These are phyloP conservation scores for Atopsyche davidsoni DNA, from an alignment of 1,140 invertebrate species.

Conservation along the genomic window DNA sequence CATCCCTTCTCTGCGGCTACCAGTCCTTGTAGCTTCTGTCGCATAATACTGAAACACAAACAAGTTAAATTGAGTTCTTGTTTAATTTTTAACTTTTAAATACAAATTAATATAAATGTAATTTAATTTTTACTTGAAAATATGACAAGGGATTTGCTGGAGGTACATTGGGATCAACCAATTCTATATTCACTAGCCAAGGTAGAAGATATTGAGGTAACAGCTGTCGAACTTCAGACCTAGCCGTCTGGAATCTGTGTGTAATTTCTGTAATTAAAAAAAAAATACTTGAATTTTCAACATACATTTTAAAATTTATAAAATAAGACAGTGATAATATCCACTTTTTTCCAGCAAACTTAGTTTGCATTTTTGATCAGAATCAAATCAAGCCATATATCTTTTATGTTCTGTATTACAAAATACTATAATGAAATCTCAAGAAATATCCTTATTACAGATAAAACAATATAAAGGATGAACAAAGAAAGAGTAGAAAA, in stretches of 20 bases:
- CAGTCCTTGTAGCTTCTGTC: conserved; percentile 54
- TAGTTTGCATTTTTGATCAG: no score
- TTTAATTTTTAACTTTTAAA: conserved; percentile 4
- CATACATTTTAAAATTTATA: conserved; percentile 6
- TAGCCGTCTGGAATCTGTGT: conserved; percentile 90
- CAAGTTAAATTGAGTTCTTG: conserved; percentile 1
- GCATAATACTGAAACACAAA: conserved; percentile 58
- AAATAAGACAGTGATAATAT: conserved; percentile 12
- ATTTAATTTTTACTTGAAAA: conserved; percentile 77
- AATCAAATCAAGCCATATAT: no score
- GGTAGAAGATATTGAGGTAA: conserved; percentile 89
- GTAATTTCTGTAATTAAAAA: conserved; percentile 90
- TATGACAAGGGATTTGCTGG: conserved; percentile 75
- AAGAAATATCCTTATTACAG: no score
- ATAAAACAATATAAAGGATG: no score
- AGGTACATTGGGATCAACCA: conserved; percentile 93
- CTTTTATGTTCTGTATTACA: no score
- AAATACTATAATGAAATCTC: no score
- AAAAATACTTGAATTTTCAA: background rate
- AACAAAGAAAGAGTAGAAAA: conserved; percentile 1
- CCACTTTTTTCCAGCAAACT: no score
- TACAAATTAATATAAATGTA: conserved; percentile 9
- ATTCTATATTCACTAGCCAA: conserved; percentile 98
- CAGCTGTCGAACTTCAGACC: conserved; percentile 81
- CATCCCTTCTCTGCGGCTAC: conserved; percentile 81